phyloP scores from a whole-genome alignment of 1,140 invertebrate species.

The Drosophila cardini region DNA sequence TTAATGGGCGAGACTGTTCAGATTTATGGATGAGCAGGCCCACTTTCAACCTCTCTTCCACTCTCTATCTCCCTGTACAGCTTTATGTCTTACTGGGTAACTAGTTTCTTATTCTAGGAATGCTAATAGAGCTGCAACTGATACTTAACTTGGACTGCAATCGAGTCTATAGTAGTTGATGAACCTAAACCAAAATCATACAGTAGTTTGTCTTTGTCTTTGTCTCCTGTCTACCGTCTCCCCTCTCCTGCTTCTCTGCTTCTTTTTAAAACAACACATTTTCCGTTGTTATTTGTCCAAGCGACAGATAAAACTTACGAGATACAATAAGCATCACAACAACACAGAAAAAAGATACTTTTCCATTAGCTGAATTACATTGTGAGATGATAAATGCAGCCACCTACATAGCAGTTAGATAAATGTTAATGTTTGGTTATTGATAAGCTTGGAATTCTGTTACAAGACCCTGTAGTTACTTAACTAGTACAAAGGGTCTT shows the following conservation, averaged over 20 bases:
- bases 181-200: conserved; percentile 16
- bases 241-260: too few relatives aligned
- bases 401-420: conserved; percentile 8
- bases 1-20: conserved; percentile 69
- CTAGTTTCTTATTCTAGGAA: conserved; percentile 68
- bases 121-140: conserved; percentile 77
- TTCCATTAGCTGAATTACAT: conserved; percentile 58
- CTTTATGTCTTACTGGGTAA: conserved; percentile 8
- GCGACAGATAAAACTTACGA: conserved; percentile 66
- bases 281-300: conserved; percentile 58
- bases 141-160: conserved; percentile 23
- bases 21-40: conserved; percentile 70
- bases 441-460: conserved; percentile 67
- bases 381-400: conserved; percentile 39
- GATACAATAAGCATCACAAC: conserved; percentile 9
- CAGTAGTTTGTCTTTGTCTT: conserved; percentile 37
- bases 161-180: neutral
- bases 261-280: neutral
- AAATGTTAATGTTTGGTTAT: conserved; percentile 43
- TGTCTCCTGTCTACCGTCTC: too few relatives aligned
- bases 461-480: neutral
- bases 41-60: conserved; percentile 19
- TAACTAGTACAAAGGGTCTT: too few relatives aligned
- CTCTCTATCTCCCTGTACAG: neutral
- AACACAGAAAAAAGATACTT: conserved; percentile 49